Evolutionary conservation across 2,888 invertebrate genomes (phyloP), one percentile per base, ranked within the genome.

Genomic region (Fragum fragum): DNA sequence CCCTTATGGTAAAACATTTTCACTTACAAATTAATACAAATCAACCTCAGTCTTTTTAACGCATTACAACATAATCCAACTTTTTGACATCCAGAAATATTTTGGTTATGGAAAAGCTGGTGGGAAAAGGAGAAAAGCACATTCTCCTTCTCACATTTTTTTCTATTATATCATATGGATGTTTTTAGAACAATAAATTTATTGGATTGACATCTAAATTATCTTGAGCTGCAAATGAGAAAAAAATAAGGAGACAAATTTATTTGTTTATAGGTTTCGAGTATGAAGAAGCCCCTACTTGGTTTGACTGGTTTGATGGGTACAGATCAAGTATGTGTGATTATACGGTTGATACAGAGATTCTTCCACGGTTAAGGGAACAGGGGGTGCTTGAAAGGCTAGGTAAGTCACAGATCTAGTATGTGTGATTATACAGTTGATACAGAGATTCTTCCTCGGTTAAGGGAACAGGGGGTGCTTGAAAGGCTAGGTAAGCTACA

Each of bases 261-360:
- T n/a, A n/a, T n/a, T n/a, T 28, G 21, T 16, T 76, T 75, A 6
- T 66, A 81, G 81, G 81, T 36, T 61, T 77, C 55, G 52, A 68
- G 42, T 80, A 76, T 71, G 53, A 55, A 7, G 36, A 59, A 16
- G 68, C 71, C 7, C 68, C 74, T 2, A 71, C 61, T 28, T 83
- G 79, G 76, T 80, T 83, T 59, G 63, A 77, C 26, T 83, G 83
- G 83, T 77, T 77, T 73, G 57, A 80, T 39, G 42, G 28, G 1
- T 80, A 83, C 32, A 73, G 83, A 32, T 26, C 66, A 3, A 39
- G 21, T 0, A 83, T 72, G 69, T 71, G 66, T 72, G 80, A 83
- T 16, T 18, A 74, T 18, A 77, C 72, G 1, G 69, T 83, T 23
- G 74, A 76, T 28, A 57, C 39, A 11, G 80, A 83, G 32, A 76